Evolutionary conservation across 2,888 invertebrate genomes (phyloP).

Genomic region (Liodrosophila aerea): DNA sequence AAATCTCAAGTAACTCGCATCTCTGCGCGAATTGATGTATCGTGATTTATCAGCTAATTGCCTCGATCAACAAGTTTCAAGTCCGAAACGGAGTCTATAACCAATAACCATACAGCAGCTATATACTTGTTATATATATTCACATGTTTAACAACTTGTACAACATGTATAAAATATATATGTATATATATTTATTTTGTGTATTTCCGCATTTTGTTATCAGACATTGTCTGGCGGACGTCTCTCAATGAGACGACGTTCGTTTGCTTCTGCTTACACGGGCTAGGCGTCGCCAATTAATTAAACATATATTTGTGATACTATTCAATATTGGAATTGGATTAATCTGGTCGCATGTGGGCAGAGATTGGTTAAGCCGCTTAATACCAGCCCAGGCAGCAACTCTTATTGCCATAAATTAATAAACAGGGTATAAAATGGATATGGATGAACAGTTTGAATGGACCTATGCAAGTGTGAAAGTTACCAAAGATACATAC

Average conservation of each 20-base stretch:
- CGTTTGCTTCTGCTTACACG: not conserved
- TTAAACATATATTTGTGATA: constrained; percentile 17
- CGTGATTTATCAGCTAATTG: constrained; percentile 71
- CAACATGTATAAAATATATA: not conserved
- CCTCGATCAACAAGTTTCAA: constrained; percentile 45
- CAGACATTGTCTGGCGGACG: constrained; percentile 22
- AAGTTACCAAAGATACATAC: too few species aligned
- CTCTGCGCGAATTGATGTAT: constrained; percentile 72
- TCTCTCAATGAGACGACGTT: constrained; percentile 11
- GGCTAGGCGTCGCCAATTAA: constrained; percentile 36
- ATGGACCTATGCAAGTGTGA: too few species aligned
- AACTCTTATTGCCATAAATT: constrained; percentile 16
- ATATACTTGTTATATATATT: not conserved
- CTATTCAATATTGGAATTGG: constrained; percentile 39
- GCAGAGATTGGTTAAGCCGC: constrained; percentile 38
- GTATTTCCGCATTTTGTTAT: constrained; percentile 39
- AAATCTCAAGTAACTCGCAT: constrained; percentile 55
- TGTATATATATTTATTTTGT: not conserved
- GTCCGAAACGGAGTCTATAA: constrained; percentile 1
- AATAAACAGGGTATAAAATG: constrained; percentile 8
- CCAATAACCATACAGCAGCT: not conserved
- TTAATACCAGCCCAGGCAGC: constrained; percentile 13
- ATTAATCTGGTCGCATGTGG: constrained; percentile 60
- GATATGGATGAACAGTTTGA: too few species aligned
- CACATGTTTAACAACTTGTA: not conserved